Conservation (phyloP, 2,888 invertebrate genomes). For the Notodonta ziczac region DNA sequence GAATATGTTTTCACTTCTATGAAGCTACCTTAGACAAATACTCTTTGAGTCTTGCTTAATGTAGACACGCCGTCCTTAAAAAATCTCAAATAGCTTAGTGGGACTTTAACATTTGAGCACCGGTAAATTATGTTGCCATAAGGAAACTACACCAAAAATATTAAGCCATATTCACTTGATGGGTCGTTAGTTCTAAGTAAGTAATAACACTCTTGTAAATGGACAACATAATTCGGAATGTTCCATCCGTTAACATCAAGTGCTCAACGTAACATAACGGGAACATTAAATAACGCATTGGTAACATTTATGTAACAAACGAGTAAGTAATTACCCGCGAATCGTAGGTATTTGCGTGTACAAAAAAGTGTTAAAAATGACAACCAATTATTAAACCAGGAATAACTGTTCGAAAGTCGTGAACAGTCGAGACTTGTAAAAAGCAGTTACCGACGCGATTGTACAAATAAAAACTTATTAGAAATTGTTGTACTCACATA, state of each 20-base stretch:
- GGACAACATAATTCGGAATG: neutral
- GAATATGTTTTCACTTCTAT: too few species aligned
- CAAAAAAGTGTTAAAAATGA: slow-evolving; percentile 9
- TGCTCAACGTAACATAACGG: neutral
- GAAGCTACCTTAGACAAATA: too few species aligned
- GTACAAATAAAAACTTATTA: neutral
- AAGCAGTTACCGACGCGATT: neutral
- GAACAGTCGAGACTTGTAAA: slow-evolving; percentile 6
- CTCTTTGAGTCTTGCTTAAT: too few species aligned
- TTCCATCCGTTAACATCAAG: neutral
- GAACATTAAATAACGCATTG: slow-evolving; percentile 7
- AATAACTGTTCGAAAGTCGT: slow-evolving; percentile 27
- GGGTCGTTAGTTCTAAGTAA: too few species aligned
- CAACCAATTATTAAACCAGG: slow-evolving; percentile 18
- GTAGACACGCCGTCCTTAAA: too few species aligned
- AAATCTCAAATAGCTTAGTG: too few species aligned
- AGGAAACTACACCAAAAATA: too few species aligned
- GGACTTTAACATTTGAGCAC: too few species aligned
- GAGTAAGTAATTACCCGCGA: slow-evolving; percentile 12
- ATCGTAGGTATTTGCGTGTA: neutral
- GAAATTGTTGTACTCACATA: neutral
- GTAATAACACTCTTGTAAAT: too few species aligned
- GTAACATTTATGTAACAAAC: slow-evolving; percentile 16
- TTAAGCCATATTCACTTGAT: too few species aligned
- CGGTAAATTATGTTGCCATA: too few species aligned